Evolutionary conservation across 2,888 invertebrate genomes (phyloP).

Genomic region (Spisula solida): DNA sequence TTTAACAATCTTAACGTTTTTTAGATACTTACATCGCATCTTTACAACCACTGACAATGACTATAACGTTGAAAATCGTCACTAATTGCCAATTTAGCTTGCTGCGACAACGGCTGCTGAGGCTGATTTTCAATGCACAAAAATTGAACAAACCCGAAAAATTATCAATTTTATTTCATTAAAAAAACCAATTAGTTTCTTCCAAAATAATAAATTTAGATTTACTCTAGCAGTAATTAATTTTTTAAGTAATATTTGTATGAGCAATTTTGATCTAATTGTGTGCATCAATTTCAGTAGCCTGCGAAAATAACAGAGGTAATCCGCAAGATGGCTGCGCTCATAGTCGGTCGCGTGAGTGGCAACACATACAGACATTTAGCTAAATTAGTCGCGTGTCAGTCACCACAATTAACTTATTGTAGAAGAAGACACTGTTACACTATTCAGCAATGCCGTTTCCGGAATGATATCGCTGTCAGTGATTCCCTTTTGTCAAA

Average conservation of each 20-base stretch:
- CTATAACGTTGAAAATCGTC: not conserved
- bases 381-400: constrained; percentile 28
- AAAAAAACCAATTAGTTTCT: not conserved
- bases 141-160: not conserved
- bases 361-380: constrained; percentile 3
- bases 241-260: not conserved
- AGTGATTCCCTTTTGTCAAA: not conserved
- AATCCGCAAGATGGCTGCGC: constrained; percentile 59
- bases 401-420: not conserved
- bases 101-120: constrained; percentile 45
- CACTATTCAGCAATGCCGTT: not conserved
- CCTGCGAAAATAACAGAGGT: not conserved
- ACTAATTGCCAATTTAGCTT: constrained; percentile 13
- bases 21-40: not conserved
- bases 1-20: not conserved
- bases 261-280: not conserved
- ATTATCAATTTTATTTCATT: not conserved
- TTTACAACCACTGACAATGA: not conserved
- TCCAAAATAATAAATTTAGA: not conserved
- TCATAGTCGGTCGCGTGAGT: constrained; percentile 35
- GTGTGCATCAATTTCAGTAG: not conserved
- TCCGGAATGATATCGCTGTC: not conserved
- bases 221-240: not conserved
- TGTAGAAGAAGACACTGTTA: constrained; percentile 24
- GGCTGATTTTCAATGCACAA: constrained; percentile 40